Evolutionary conservation across 2,113 vertebrate species (phyloP).

Genomic region (Triplophysa rosa): DNA sequence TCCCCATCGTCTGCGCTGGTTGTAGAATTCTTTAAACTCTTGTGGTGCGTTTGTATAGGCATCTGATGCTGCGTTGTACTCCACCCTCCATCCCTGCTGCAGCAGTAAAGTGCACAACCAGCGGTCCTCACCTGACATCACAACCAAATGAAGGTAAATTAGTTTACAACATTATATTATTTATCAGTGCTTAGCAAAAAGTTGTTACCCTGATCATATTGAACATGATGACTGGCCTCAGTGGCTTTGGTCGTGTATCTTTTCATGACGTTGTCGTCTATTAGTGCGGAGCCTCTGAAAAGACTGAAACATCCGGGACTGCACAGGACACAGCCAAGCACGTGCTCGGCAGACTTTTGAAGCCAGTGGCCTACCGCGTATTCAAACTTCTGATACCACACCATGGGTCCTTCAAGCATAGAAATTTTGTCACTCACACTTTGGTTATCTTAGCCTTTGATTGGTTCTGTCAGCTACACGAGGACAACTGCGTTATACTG

Average conservation of each 20-base stretch:
- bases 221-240: slow-evolving; percentile 65
- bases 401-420: slow-evolving; percentile 65
- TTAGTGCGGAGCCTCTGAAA: slow-evolving; percentile 70
- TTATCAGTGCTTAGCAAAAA: background rate
- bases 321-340: slow-evolving; percentile 73
- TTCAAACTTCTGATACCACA: slow-evolving; percentile 81
- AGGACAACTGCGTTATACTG: too few relatives aligned
- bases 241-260: slow-evolving; percentile 67
- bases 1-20: slow-evolving; percentile 73
- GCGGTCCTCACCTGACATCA: slow-evolving; percentile 72
- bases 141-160: background rate
- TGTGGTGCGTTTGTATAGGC: slow-evolving; percentile 76
- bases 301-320: slow-evolving; percentile 77
- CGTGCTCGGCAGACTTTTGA: slow-evolving; percentile 75
- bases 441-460: too few relatives aligned
- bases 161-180: background rate
- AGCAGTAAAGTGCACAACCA: slow-evolving; percentile 75
- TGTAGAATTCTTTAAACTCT: slow-evolving; percentile 76
- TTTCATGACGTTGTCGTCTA: slow-evolving; percentile 77
- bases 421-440: background rate
- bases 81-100: slow-evolving; percentile 77
- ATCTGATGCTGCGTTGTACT: slow-evolving; percentile 75
- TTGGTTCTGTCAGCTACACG: too few relatives aligned
- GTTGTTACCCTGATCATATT: slow-evolving; percentile 69
- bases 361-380: slow-evolving; percentile 76